Conservation (phyloP, 2,797 vertebrate genomes). For the Platalea minor region DNA sequence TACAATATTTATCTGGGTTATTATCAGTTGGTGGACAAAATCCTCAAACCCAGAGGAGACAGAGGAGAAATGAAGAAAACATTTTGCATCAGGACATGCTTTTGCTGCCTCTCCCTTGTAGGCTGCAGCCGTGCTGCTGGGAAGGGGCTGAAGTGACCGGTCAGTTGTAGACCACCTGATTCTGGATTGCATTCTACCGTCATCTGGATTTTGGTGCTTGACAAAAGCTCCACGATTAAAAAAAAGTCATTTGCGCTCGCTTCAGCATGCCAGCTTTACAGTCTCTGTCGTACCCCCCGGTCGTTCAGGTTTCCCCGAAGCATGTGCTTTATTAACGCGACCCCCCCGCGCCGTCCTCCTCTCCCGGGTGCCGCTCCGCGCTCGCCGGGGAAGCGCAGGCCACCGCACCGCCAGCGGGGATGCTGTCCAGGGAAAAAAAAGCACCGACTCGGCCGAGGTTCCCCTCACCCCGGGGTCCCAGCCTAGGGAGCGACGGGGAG, state of each 20-base stretch:
- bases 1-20: neutral
- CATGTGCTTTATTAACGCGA: neutral
- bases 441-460: neutral
- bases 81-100: neutral
- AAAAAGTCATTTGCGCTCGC: neutral
- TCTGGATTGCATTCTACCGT: neutral
- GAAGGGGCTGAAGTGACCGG: neutral
- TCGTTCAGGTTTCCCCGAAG: neutral
- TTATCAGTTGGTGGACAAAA: neutral
- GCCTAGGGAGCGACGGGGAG: neutral
- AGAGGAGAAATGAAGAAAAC: neutral
- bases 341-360: neutral
- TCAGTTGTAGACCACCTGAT: neutral
- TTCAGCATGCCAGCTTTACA: neutral
- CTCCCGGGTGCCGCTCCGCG: neutral
- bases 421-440: neutral
- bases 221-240: neutral
- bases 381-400: neutral
- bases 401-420: neutral
- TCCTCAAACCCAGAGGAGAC: neutral
- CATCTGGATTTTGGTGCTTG: neutral
- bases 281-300: neutral
- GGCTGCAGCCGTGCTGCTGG: neutral
- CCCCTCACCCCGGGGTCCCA: neutral
- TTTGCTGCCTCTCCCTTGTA: neutral